Percentiles rank a stretch among this genome's conserved stretches.
Evolutionary conservation across 1,140 invertebrate species (phyloP).

Genomic region (Parasteatoda tepidariorum): DNA sequence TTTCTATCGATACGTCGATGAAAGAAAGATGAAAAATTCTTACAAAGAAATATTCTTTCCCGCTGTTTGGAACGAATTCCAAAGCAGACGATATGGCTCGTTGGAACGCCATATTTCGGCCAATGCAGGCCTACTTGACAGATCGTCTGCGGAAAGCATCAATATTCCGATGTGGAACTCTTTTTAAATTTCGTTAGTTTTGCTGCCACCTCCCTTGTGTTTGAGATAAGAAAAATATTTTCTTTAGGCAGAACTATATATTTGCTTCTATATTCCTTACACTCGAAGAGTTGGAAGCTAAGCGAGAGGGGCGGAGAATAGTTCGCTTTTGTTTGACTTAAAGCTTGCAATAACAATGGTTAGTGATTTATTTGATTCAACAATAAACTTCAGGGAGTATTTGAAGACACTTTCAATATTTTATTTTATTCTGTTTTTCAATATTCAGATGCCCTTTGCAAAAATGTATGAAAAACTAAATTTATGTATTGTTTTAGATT

Average conservation of each 20-base stretch:
- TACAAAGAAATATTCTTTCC: conserved; percentile 2
- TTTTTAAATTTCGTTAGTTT: conserved; percentile 35
- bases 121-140: conserved; percentile 1
- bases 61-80: neutral
- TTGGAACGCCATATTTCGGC: conserved; percentile 1
- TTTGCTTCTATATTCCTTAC: conserved; percentile 3
- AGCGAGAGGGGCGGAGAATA: neutral
- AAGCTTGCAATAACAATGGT: neutral
- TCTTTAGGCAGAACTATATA: neutral
- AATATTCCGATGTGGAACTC: conserved; percentile 41
- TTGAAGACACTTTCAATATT: no score
- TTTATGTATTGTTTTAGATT: no score
- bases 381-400: neutral
- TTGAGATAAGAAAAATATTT: conserved; percentile 1
- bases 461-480: no score
- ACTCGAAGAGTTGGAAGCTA: neutral
- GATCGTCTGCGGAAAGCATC: conserved; percentile 24
- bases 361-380: neutral
- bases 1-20: neutral
- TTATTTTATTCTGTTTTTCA: no score
- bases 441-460: no score
- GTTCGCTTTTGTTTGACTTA: neutral
- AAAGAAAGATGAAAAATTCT: neutral
- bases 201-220: neutral
- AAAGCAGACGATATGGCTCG: neutral